These are phyloP conservation scores for Micromesistius poutassou DNA, from an alignment of 2,797 vertebrate genomes.

Conservation along the genomic window DNA sequence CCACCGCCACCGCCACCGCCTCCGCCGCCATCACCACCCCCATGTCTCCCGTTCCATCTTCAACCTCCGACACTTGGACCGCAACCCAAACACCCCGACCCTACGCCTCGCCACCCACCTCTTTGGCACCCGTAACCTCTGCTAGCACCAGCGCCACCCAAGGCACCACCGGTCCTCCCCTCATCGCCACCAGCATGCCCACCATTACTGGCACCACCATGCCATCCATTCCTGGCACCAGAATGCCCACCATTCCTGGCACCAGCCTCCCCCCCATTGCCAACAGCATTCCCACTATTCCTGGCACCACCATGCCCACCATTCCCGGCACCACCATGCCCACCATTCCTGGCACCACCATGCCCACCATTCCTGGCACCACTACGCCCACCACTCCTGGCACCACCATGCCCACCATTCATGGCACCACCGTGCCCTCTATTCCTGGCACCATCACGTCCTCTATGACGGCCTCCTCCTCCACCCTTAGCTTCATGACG, in stretches of 20 bases:
- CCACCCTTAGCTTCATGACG: constrained; percentile 2
- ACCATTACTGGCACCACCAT: constrained; percentile 12
- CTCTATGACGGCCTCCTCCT: neutral
- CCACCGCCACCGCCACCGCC: constrained; percentile 15
- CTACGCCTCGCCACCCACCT: constrained; percentile 13
- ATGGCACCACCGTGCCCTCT: constrained; percentile 7
- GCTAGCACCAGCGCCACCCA: constrained; percentile 48
- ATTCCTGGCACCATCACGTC: constrained; percentile 7
- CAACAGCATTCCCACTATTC: no score
- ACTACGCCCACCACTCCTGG: no score
- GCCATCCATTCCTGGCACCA: neutral
- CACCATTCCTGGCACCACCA: constrained; percentile 12
- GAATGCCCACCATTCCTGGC: no score
- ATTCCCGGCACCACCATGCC: constrained; percentile 19
- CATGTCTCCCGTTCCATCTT: constrained; percentile 11
- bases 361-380: neutral
- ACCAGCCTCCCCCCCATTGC: no score
- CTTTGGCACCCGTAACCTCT: constrained; percentile 24
- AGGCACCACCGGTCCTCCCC: constrained; percentile 37
- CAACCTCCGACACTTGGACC: constrained; percentile 22
- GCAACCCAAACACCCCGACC: constrained; percentile 23
- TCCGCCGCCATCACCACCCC: constrained; percentile 16
- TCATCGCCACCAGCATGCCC: constrained; percentile 14
- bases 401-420: no score
- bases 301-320: constrained; percentile 10